Conservation (phyloP, 2,888 invertebrate species). For the Oeneis ivallda region DNA sequence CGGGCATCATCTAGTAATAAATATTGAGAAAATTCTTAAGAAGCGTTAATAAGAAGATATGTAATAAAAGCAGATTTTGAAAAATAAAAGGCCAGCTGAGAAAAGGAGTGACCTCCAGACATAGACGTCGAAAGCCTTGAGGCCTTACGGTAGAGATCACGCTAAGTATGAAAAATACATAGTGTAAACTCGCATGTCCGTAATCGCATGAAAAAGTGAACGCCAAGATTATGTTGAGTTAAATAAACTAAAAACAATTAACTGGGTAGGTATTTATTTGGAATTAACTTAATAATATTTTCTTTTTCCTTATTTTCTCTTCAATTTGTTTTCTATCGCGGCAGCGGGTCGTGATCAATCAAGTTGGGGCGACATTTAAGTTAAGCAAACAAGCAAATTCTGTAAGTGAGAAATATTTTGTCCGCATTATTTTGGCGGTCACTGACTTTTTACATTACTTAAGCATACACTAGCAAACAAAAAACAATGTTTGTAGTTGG, state of each 20-base stretch:
- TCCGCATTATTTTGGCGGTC: slow-evolving; percentile 34
- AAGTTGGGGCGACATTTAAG: slow-evolving; percentile 29
- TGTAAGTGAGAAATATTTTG: slow-evolving; percentile 32
- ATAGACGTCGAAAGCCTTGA: no score
- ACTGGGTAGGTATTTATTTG: background rate
- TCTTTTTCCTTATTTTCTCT: background rate
- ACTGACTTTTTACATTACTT: slow-evolving; percentile 30
- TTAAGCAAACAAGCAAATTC: slow-evolving; percentile 16
- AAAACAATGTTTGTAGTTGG: background rate
- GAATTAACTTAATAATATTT: slow-evolving; percentile 6
- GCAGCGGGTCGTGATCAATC: slow-evolving; percentile 36
- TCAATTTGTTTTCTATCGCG: slow-evolving; percentile 6
- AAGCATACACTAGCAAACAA: slow-evolving; percentile 18
- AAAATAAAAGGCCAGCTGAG: background rate
- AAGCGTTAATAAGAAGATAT: no score
- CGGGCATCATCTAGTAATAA: background rate
- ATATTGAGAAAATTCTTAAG: background rate
- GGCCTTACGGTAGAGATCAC: no score
- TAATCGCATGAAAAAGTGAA: slow-evolving; percentile 4
- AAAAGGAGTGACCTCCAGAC: background rate
- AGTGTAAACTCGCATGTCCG: background rate
- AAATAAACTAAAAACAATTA: slow-evolving; percentile 13
- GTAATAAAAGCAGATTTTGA: background rate
- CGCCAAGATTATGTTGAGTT: slow-evolving; percentile 4
- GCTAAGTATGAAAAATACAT: background rate